Evolutionary conservation across 2,113 vertebrate species (phyloP).

Genomic region (Sigmodon hispidus): DNA sequence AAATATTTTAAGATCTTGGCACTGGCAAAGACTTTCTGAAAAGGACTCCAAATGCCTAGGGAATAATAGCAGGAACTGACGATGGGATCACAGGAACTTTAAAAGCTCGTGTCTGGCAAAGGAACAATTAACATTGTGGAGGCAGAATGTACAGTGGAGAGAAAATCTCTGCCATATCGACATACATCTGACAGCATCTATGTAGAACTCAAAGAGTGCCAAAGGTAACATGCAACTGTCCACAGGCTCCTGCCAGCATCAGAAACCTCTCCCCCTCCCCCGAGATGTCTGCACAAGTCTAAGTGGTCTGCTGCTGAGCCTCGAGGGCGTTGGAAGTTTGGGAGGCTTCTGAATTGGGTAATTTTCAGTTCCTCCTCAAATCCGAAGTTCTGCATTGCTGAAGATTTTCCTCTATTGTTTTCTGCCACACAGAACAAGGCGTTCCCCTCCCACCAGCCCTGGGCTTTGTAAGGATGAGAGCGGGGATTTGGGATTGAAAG

Average conservation of each 20-base stretch:
- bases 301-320: background rate
- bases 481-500: background rate
- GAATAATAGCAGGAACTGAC: background rate
- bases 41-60: background rate
- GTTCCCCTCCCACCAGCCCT: conserved; percentile 39
- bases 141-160: background rate
- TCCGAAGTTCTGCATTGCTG: background rate
- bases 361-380: background rate
- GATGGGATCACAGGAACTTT: background rate
- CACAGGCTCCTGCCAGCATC: background rate
- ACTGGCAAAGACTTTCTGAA: background rate
- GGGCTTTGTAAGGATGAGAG: background rate
- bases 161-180: background rate
- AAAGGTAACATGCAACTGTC: background rate
- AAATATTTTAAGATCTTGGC: background rate
- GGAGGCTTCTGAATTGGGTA: background rate
- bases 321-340: background rate
- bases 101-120: background rate
- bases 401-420: conserved; percentile 25
- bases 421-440: background rate
- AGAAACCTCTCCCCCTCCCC: background rate
- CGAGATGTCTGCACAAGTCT: accelerated
- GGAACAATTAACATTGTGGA: background rate
- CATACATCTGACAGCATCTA: background rate
- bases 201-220: background rate